Conservation (phyloP, 2,113 vertebrate species). For the Nothobranchius furzeri region DNA sequence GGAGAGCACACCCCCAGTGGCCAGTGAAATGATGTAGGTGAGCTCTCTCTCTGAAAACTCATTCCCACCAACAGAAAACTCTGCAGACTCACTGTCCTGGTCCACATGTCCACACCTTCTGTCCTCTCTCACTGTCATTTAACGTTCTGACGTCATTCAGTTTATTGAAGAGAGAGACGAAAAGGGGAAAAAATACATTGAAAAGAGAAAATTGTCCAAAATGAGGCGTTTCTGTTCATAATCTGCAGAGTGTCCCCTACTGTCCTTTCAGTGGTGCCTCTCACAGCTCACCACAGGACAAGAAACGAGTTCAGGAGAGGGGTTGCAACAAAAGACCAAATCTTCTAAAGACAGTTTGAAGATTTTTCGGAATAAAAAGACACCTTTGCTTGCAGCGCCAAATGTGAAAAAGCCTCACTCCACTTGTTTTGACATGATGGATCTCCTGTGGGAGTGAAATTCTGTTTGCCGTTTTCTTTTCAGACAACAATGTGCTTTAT, state of each 20-base stretch:
- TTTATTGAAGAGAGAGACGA: slow-evolving; percentile 64
- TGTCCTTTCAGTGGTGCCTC: slow-evolving; percentile 35
- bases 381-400: slow-evolving; percentile 54
- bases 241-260: slow-evolving; percentile 37
- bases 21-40: slow-evolving; percentile 69
- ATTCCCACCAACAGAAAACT: slow-evolving; percentile 57
- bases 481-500: slow-evolving; percentile 62
- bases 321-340: slow-evolving; percentile 36
- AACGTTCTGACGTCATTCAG: slow-evolving; percentile 55
- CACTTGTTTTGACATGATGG: slow-evolving; percentile 30
- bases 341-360: slow-evolving; percentile 28
- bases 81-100: slow-evolving; percentile 54
- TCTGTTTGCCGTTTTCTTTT: slow-evolving; percentile 43
- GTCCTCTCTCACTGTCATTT: slow-evolving; percentile 72
- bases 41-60: slow-evolving; percentile 49
- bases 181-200: slow-evolving; percentile 42
- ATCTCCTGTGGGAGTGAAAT: slow-evolving; percentile 58
- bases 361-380: slow-evolving; percentile 13
- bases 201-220: slow-evolving; percentile 34
- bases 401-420: slow-evolving; percentile 59
- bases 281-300: slow-evolving; percentile 46
- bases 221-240: slow-evolving; percentile 36
- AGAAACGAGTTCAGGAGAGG: slow-evolving; percentile 33
- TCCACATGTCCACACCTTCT: slow-evolving; percentile 54
- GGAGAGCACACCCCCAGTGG: slow-evolving; percentile 86